Conservation (phyloP, 2,888 invertebrate genomes). For the Andrena chrysosceles region DNA sequence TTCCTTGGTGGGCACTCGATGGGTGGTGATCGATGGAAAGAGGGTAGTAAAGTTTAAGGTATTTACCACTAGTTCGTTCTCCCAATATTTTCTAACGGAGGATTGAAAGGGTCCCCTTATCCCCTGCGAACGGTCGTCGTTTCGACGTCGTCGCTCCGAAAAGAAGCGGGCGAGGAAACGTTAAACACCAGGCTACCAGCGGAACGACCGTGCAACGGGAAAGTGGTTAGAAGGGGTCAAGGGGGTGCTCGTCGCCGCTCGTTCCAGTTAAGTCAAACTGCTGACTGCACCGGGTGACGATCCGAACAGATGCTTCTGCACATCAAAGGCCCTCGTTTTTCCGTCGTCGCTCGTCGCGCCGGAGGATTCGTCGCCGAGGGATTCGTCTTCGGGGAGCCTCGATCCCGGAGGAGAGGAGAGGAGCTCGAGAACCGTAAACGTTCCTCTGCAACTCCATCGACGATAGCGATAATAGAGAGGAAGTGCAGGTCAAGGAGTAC, state of each 20-base stretch:
- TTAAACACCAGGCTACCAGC: slow-evolving; percentile 63
- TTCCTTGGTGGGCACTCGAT: too few relatives aligned
- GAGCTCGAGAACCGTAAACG: slow-evolving; percentile 43
- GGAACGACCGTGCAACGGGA: slow-evolving; percentile 56
- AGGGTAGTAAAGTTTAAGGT: neutral
- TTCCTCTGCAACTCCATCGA: slow-evolving; percentile 1
- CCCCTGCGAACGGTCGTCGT: neutral
- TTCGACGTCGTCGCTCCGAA: neutral
- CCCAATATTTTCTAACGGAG: neutral
- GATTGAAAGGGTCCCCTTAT: slow-evolving; percentile 13
- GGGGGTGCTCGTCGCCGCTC: slow-evolving; percentile 62
- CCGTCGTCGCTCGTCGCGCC: neutral
- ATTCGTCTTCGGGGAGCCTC: slow-evolving; percentile 21
- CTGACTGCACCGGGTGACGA: slow-evolving; percentile 61
- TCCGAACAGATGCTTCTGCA: slow-evolving; percentile 51
- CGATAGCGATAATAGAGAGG: slow-evolving; percentile 50
- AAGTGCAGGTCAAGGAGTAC: slow-evolving; percentile 73
- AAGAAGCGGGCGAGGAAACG: slow-evolving; percentile 59
- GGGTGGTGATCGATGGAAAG: too few relatives aligned
- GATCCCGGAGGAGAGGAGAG: neutral
- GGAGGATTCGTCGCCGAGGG: neutral
- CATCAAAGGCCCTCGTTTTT: slow-evolving; percentile 25
- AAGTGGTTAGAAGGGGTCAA: slow-evolving; percentile 70
- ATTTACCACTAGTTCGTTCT: neutral
- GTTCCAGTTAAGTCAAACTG: slow-evolving; percentile 69